Conservation (phyloP, 2,797 vertebrate species). For the Remorina albescens region DNA sequence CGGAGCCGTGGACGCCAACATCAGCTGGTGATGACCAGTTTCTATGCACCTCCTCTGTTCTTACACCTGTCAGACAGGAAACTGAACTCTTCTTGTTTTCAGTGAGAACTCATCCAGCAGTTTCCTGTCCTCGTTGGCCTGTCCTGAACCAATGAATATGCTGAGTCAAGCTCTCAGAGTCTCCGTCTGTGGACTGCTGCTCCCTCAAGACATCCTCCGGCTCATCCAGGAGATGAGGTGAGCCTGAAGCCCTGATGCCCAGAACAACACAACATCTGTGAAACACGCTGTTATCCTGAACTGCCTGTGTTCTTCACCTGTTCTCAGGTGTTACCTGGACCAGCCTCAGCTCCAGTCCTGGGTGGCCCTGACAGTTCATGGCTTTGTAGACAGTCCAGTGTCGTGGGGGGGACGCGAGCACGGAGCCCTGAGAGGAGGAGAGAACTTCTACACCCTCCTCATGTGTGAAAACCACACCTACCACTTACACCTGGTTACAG, state of each 20-base stretch:
- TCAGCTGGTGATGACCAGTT: constrained; percentile 78
- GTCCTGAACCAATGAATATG: constrained; percentile 84
- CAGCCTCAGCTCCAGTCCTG: constrained; percentile 83
- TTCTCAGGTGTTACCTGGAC: constrained; percentile 86
- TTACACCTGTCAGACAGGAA: neutral
- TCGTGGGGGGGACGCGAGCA: constrained; percentile 90
- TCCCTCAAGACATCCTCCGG: constrained; percentile 84
- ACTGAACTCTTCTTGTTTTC: constrained; percentile 40
- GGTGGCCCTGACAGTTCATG: constrained; percentile 90
- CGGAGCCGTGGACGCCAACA: constrained; percentile 84
- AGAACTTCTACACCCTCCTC: constrained; percentile 92
- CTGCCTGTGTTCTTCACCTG: neutral
- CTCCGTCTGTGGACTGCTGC: constrained; percentile 89
- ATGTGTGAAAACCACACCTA: constrained; percentile 90
- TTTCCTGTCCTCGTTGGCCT: constrained; percentile 89
- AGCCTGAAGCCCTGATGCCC: constrained; percentile 76
- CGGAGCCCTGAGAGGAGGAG: constrained; percentile 89
- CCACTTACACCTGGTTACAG: constrained; percentile 90
- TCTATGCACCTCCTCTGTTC: neutral
- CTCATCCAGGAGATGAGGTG: constrained; percentile 84
- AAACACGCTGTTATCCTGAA: neutral
- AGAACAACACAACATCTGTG: no score
- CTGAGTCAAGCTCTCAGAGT: constrained; percentile 82
- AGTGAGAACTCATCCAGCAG: constrained; percentile 87
- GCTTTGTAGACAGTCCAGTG: constrained; percentile 92